Evolutionary conservation across 2,888 invertebrate species (phyloP).

Genomic region (Drosophila demipolita): DNA sequence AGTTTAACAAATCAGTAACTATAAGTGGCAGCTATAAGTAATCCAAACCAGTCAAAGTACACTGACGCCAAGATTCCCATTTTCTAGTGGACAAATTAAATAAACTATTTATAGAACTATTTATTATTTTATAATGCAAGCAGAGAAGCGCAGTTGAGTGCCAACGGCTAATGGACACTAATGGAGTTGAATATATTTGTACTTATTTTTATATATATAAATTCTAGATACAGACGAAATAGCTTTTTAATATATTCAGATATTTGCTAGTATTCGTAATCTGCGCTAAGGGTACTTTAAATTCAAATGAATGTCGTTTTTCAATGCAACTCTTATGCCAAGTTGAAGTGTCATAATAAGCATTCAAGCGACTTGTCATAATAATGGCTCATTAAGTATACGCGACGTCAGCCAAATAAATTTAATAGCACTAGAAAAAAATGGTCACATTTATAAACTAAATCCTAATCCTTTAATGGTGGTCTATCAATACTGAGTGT

Average conservation of each 20-base stretch:
- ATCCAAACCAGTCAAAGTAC: neutral
- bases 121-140: neutral
- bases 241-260: neutral
- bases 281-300: neutral
- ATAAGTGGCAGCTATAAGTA: neutral
- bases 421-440: constrained; percentile 62
- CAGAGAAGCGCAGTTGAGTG: neutral
- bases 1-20: neutral
- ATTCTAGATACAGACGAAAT: neutral
- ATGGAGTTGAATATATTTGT: neutral
- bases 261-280: neutral
- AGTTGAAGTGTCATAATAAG: constrained; percentile 19
- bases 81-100: neutral
- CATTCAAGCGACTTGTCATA: constrained; percentile 11
- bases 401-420: constrained; percentile 28
- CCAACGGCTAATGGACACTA: neutral
- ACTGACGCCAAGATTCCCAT: neutral
- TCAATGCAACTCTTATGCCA: neutral
- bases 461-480: constrained; percentile 19
- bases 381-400: constrained; percentile 32
- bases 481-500: constrained; percentile 18
- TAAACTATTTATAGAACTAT: neutral
- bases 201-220: neutral
- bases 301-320: neutral
- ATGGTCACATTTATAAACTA: constrained; percentile 16